Base-by-base conservation (phyloP, 2,113 vertebrate genomes). In the Alaudala cheleensis region DNA sequence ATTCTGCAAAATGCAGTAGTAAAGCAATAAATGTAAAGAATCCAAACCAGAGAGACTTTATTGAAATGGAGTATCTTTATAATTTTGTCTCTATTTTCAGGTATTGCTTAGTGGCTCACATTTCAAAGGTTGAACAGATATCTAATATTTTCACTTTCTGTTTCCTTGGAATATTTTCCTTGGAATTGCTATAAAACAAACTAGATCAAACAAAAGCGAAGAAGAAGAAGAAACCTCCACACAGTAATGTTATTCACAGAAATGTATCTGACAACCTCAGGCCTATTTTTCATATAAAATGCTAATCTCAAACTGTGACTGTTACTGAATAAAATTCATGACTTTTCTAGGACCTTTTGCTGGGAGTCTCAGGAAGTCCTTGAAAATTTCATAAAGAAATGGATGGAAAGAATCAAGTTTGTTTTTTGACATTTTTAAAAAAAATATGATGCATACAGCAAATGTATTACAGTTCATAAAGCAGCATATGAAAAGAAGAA, bases 361-460 rank as follows among this genome's bases (percentile, higher is more conserved):
- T 49, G 10, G 5, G 45, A 76, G 24, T 69, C 29, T 86, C 34
- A 54, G 12, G 37, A 90, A 90, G 37, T 8, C 40, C 34, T 65
- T 60, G 44, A 84, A 81, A 64, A 80, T 7, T 33, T n/a, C 29
- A 67, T 15, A 15, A 77, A 77, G 20, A 64, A 93, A 74, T 8
- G 2, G 6, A 40, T 5, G 4, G 9, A 49, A 78, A 84, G 10
- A 5, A 22, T 13, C 15, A 53, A 12, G 24, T 45, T 17, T 29
- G 10, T 4, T 2, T 60, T 81, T 45, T 73, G 23, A 60, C 1
- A 0, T 20, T 60, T 60, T 73, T 66, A 29, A 2, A 3, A 31
- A 60, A 60, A 74, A 40, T 6, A 25, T 1, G 0, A 47, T 22
- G 6, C 9, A 22, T 54, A 25, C 11, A 47, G 40, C 9, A 67